Conservation (phyloP, 2,888 invertebrate genomes). For the Drosophila demipolita region DNA sequence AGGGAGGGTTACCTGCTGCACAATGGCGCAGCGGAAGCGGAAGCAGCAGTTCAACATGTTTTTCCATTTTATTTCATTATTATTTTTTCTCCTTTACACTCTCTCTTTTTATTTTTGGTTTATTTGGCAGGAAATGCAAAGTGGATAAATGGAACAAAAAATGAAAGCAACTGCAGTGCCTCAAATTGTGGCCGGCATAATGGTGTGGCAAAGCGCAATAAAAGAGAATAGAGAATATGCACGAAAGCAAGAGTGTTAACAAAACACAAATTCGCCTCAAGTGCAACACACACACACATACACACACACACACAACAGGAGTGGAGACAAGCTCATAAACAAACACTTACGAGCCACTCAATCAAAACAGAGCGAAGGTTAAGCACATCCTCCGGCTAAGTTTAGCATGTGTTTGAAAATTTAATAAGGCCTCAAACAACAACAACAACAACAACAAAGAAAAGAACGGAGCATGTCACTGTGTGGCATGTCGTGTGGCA, state of each 20-base stretch:
- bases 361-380: slow-evolving; percentile 78
- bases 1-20: slow-evolving; percentile 54
- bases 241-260: slow-evolving; percentile 26
- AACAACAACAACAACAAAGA: slow-evolving; percentile 11
- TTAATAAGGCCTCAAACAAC: slow-evolving; percentile 63
- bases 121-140: slow-evolving; percentile 34
- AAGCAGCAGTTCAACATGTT: slow-evolving; percentile 70
- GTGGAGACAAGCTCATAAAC: slow-evolving; percentile 52
- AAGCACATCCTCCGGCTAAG: slow-evolving; percentile 77
- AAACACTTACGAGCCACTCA: slow-evolving; percentile 75
- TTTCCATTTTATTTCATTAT: slow-evolving; percentile 28
- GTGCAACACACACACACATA: slow-evolving; percentile 3
- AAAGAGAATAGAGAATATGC: slow-evolving; percentile 34
- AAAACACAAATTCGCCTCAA: slow-evolving; percentile 31
- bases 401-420: slow-evolving; percentile 79
- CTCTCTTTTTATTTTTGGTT: slow-evolving; percentile 20
- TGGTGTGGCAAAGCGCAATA: slow-evolving; percentile 44
- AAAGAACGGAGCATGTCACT: slow-evolving; percentile 18
- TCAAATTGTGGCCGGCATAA: slow-evolving; percentile 50
- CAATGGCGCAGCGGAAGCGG: slow-evolving; percentile 81
- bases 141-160: slow-evolving; percentile 47
- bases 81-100: slow-evolving; percentile 16
- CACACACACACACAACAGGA: slow-evolving; percentile 3
- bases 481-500: slow-evolving; percentile 19
- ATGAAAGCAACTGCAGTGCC: slow-evolving; percentile 50